Percentiles rank a stretch among this genome's conserved stretches.
phyloP scores from a whole-genome alignment of 2,113 vertebrate species.

The Pteronura brasiliensis region DNA sequence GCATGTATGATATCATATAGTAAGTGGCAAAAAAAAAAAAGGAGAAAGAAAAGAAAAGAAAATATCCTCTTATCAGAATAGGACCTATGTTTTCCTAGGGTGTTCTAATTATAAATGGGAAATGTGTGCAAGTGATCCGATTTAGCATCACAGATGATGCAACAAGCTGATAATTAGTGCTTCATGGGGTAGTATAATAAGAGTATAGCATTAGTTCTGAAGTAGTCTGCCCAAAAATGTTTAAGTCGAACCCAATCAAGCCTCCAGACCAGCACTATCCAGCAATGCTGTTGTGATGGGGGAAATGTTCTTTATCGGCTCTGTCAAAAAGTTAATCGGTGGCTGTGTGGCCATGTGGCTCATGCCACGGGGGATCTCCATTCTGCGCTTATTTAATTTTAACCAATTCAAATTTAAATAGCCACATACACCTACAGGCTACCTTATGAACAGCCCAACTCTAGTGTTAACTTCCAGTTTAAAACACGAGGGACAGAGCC shows the following conservation, averaged over 20 bases:
- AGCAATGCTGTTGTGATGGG: not conserved
- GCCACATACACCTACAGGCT: not conserved
- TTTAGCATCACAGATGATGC: not conserved
- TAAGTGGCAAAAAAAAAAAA: not conserved
- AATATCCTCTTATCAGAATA: not conserved
- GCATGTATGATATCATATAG: not conserved
- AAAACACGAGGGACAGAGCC: not conserved
- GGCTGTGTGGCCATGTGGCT: not conserved
- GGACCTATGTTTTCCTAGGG: not conserved
- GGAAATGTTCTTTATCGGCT: not conserved
- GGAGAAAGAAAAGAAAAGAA: slow-evolving; percentile 1
- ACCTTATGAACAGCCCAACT: not conserved
- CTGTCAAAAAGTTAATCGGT: not conserved
- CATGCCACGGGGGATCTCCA: not conserved
- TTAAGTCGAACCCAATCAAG: not conserved
- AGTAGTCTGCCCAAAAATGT: not conserved
- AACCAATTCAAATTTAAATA: not conserved
- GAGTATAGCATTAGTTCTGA: not conserved
- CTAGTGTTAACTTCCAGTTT: not conserved
- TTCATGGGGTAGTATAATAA: not conserved
- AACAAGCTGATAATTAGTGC: not conserved
- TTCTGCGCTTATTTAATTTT: not conserved
- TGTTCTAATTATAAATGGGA: not conserved
- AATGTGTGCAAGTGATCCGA: not conserved
- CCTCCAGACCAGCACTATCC: not conserved